Evolutionary conservation across 2,113 vertebrate species (phyloP).

Genomic region (Chaenogobius annularis): DNA sequence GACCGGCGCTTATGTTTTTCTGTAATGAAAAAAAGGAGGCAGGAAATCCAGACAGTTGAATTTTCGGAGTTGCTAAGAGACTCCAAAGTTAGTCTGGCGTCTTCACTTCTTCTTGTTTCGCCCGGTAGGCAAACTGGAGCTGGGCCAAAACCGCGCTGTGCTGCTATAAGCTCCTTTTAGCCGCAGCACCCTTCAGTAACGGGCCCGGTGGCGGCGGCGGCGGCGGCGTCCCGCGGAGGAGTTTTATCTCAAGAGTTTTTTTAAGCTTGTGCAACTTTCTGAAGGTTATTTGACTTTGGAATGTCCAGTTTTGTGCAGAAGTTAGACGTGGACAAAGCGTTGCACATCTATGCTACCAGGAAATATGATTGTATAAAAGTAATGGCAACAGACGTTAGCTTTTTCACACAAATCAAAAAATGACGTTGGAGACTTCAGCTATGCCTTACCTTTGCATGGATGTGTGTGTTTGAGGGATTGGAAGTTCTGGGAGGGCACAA

Average conservation of each 20-base stretch:
- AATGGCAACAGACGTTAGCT: no score
- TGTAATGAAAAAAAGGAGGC: not conserved
- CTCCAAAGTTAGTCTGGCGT: not conserved
- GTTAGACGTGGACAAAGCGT: no score
- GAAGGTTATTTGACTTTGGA: not conserved
- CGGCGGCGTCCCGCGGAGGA: not conserved
- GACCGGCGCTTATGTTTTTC: not conserved
- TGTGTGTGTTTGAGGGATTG: no score
- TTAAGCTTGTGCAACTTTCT: not conserved
- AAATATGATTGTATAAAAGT: no score
- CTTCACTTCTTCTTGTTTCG: not conserved
- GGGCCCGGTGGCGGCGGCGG: no score
- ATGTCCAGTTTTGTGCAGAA: not conserved
- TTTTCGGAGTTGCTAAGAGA: not conserved
- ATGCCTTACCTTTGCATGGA: no score
- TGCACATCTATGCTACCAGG: no score
- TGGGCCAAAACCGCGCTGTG: not conserved
- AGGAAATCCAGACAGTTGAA: not conserved
- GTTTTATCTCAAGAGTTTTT: not conserved
- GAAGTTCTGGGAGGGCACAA: no score
- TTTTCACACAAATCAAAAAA: no score
- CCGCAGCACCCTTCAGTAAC: constrained; percentile 3
- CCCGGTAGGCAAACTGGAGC: constrained; percentile 3
- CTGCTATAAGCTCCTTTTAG: constrained; percentile 3
- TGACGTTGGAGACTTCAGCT: no score